A percentile compares a stretch with the other conserved stretches of the same genome.
Evolutionary conservation across 2,888 invertebrate species (phyloP).

Genomic region (Archips xylosteana): DNA sequence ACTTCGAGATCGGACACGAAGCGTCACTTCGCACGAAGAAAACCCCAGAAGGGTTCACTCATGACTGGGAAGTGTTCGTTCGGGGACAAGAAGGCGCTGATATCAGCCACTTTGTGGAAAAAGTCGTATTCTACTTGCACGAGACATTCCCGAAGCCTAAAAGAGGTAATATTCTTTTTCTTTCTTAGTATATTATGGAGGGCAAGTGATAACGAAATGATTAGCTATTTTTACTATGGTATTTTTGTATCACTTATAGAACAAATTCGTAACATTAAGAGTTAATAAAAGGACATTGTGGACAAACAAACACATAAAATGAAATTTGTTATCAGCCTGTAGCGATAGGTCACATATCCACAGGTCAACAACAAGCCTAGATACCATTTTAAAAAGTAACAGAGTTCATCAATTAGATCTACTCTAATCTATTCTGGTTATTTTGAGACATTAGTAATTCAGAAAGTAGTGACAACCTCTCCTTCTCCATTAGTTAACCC

Average conservation of each 20-base stretch:
- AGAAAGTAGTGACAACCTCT: not conserved
- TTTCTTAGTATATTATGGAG: slow-evolving; percentile 14
- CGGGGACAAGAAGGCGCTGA: slow-evolving; percentile 94
- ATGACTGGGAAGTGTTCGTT: slow-evolving; percentile 98
- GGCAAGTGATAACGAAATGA: too few species aligned
- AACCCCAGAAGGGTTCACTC: slow-evolving; percentile 96
- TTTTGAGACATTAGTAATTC: not conserved
- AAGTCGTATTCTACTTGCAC: slow-evolving; percentile 96
- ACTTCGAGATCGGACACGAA: slow-evolving; percentile 96
- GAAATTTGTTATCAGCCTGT: too few species aligned
- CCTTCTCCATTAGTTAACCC: not conserved
- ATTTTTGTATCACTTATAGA: not conserved
- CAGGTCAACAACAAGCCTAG: too few species aligned
- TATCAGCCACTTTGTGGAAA: slow-evolving; percentile 96
- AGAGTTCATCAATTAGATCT: too few species aligned
- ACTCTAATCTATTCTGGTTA: too few species aligned
- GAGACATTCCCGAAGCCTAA: slow-evolving; percentile 96
- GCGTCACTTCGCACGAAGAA: slow-evolving; percentile 92
- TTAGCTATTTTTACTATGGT: not conserved
- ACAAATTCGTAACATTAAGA: too few species aligned
- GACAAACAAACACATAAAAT: too few species aligned
- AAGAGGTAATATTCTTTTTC: slow-evolving; percentile 87
- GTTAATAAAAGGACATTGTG: too few species aligned
- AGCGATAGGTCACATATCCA: too few species aligned
- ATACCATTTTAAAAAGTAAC: too few species aligned